These are phyloP conservation scores for Exephanes ischioxanthus DNA, from an alignment of 2,888 invertebrate genomes.

Conservation along the genomic window DNA sequence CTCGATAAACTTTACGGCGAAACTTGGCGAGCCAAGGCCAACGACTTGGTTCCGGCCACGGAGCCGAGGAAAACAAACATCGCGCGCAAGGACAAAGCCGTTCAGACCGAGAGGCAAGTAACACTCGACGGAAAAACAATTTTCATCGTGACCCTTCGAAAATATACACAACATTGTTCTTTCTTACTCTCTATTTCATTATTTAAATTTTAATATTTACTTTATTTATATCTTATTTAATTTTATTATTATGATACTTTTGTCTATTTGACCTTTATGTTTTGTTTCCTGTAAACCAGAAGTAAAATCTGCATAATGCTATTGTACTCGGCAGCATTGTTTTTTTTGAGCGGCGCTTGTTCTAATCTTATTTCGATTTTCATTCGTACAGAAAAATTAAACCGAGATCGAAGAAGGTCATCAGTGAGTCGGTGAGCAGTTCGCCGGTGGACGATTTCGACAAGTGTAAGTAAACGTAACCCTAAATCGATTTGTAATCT, in stretches of 20 bases:
- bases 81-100: conserved; percentile 70
- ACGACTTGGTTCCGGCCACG: conserved; percentile 73
- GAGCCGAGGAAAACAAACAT: conserved; percentile 74
- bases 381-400: conserved; percentile 71
- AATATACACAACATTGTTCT: not conserved
- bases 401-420: conserved; percentile 57
- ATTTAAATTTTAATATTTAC: too few relatives aligned
- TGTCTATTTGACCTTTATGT: not conserved
- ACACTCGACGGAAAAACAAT: not conserved
- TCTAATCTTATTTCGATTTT: conserved; percentile 14
- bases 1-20: conserved; percentile 87
- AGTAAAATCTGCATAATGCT: not conserved
- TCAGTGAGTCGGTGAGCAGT: conserved; percentile 59
- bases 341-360: not conserved
- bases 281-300: not conserved
- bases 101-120: conserved; percentile 79
- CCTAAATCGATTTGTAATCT: not conserved
- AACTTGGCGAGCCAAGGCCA: conserved; percentile 86
- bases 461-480: conserved; percentile 69
- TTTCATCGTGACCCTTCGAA: not conserved
- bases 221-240: too few relatives aligned
- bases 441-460: conserved; percentile 72
- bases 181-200: too few relatives aligned
- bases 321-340: not conserved
- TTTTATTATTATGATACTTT: not conserved